Base-by-base conservation (phyloP, 92 coral and sea anemone genomes). In the Epizoanthus fatuus region DNA sequence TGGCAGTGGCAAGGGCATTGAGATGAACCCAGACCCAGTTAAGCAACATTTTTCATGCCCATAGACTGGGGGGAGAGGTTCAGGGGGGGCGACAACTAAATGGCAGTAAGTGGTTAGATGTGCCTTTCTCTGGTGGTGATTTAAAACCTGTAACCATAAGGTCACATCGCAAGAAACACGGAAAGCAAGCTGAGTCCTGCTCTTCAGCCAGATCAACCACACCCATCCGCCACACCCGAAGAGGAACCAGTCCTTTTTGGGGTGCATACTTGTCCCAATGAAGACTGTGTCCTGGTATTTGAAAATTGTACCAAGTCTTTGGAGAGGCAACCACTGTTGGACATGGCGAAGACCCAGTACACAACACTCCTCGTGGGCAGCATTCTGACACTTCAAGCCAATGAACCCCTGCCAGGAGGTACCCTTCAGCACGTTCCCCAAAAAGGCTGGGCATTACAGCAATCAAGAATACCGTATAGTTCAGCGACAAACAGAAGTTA, bases 361-460 rank as follows among this genome's bases (percentile, higher is more conserved):
- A 44, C 70, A 6, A 44, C 86, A 20, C 38, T 5, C 49, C 70
- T 87, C 15, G 86, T 66, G 74, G 86, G 86, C 4, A 60, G 5
- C 22, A 32, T 87, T 14, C 82, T 86, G 10, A 14, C 84, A 3
- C 77, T 88, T 22, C 64, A 82, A 63, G 84, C 91, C 80, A 47
- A 47, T 0, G 53, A 7, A 47, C 53, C 53, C 53, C 13, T 7
- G 53, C 13, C 53, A 47, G 13, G 53, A 47, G 1, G 53, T 7
- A 47, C 8, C 53, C 13, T 0, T 47, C 13, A 47, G 53, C 53
- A 2, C 42, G 19, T 42, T 3, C 32, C 75, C 35, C 40, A 86
- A 86, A 80, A 82, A 52, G 89, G 86, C 29, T 84, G 89, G 89
- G 92, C 92, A 6, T 70, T 84, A 19, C 62, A 59, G 17, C 68